Evolutionary conservation across 2,888 invertebrate species (phyloP).

Genomic region (Julus scanicus): DNA sequence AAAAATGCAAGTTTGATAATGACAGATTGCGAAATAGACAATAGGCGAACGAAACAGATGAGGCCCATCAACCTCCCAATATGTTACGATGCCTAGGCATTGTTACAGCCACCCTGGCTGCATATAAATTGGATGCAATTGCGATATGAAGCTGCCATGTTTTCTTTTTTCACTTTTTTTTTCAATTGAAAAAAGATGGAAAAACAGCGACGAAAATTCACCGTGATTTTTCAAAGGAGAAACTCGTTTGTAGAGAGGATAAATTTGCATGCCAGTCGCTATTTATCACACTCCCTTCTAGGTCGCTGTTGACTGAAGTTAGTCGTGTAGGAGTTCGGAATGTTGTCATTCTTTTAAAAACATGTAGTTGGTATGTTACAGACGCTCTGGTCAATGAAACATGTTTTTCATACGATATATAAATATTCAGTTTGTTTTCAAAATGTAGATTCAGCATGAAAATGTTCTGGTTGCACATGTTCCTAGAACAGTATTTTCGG

Average conservation of each 20-base stretch:
- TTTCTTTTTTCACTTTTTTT: background rate
- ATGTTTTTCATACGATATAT: no score
- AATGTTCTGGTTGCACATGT: background rate
- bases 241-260: slow-evolving; percentile 17
- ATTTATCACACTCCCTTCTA: background rate
- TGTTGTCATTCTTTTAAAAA: no score
- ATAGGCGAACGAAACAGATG: slow-evolving; percentile 53
- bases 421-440: no score
- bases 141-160: slow-evolving; percentile 33
- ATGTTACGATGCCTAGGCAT: slow-evolving; percentile 9
- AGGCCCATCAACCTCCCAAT: slow-evolving; percentile 47
- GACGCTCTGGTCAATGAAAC: no score
- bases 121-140: slow-evolving; percentile 43
- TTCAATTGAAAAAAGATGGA: slow-evolving; percentile 3
- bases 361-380: no score
- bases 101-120: slow-evolving; percentile 14
- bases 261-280: slow-evolving; percentile 22
- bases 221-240: background rate
- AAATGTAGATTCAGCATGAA: no score
- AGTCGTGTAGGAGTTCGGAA: background rate
- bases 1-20: slow-evolving; percentile 51
- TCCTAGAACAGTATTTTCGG: background rate
- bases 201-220: slow-evolving; percentile 11
- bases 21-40: slow-evolving; percentile 55
- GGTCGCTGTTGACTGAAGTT: background rate